A percentile compares a stretch with the other conserved stretches of the same genome.
Evolutionary conservation across 30 jellyfish, hydroid and myxozoan species (phyloP).

Genomic region (Aurelia aurita complex sp. Pacific): DNA sequence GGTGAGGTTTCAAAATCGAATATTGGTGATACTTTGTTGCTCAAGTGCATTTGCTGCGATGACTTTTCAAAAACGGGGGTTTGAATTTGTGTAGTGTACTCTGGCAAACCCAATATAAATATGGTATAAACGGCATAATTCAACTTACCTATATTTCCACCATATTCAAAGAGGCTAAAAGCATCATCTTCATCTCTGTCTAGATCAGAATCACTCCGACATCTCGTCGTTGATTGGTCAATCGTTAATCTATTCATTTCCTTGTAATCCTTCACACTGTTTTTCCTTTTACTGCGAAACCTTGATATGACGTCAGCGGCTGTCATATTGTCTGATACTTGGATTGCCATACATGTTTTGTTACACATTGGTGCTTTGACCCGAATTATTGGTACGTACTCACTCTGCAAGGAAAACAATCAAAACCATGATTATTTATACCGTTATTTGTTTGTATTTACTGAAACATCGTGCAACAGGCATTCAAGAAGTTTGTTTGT

Average conservation of each 20-base stretch:
- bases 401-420: conserved; percentile 18
- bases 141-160: conserved; percentile 89
- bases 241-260: conserved; percentile 55
- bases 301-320: conserved; percentile 86
- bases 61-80: no score
- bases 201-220: conserved; percentile 45
- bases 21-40: no score
- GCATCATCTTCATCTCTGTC: conserved; percentile 41
- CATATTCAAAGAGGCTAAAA: conserved; percentile 70
- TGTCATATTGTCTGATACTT: conserved; percentile 69
- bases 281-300: conserved; percentile 87
- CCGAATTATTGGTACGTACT: conserved; percentile 34
- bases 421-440: not conserved
- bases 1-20: no score
- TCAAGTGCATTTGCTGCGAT: no score
- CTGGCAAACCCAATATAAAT: no score
- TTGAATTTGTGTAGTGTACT: no score
- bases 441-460: no score
- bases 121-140: no score
- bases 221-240: conserved; percentile 8
- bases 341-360: conserved; percentile 96
- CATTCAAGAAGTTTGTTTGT: not conserved
- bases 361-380: conserved; percentile 85
- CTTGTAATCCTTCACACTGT: conserved; percentile 56
- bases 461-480: not conserved